Evolutionary conservation across 2,888 invertebrate genomes (phyloP).

Genomic region (Drosophila subsilvestris): DNA sequence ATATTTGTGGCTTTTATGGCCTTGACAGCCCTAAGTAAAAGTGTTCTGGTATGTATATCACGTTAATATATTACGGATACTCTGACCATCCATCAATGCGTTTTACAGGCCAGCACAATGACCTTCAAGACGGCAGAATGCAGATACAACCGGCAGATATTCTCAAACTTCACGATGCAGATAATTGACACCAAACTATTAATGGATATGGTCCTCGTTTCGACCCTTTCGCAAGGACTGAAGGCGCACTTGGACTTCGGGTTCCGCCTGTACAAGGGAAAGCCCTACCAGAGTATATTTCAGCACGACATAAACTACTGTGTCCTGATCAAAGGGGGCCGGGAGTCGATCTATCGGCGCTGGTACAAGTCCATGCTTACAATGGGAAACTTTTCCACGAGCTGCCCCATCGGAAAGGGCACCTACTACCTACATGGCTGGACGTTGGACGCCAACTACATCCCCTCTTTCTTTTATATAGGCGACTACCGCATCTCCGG

Average conservation of each 20-base stretch:
- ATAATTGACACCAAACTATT: slow-evolving; percentile 34
- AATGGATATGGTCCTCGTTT: slow-evolving; percentile 43
- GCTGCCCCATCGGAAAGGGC: slow-evolving; percentile 57
- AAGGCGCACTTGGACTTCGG: slow-evolving; percentile 63
- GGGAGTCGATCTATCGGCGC: slow-evolving; percentile 55
- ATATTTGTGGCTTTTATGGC: slow-evolving; percentile 1
- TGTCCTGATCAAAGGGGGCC: slow-evolving; percentile 42
- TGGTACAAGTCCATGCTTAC: slow-evolving; percentile 55
- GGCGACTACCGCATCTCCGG: slow-evolving; percentile 64
- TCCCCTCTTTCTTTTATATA: slow-evolving; percentile 62
- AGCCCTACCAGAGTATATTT: slow-evolving; percentile 53
- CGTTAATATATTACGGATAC: not conserved
- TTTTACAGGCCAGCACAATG: slow-evolving; percentile 43
- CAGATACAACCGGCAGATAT: slow-evolving; percentile 33
- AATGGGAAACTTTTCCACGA: slow-evolving; percentile 54
- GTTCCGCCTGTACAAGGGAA: slow-evolving; percentile 44
- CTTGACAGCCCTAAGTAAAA: not conserved
- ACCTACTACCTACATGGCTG: slow-evolving; percentile 62
- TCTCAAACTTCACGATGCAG: slow-evolving; percentile 58
- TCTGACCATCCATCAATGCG: not conserved
- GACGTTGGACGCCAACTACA: slow-evolving; percentile 44
- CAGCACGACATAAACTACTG: slow-evolving; percentile 66
- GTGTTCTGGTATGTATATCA: slow-evolving; percentile 39
- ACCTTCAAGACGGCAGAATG: slow-evolving; percentile 48
- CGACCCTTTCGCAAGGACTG: slow-evolving; percentile 34